A percentile compares a stretch with the other conserved stretches of the same genome.
Conservation (phyloP, 2,888 invertebrate genomes). For the Platynereis dumerilii region DNA sequence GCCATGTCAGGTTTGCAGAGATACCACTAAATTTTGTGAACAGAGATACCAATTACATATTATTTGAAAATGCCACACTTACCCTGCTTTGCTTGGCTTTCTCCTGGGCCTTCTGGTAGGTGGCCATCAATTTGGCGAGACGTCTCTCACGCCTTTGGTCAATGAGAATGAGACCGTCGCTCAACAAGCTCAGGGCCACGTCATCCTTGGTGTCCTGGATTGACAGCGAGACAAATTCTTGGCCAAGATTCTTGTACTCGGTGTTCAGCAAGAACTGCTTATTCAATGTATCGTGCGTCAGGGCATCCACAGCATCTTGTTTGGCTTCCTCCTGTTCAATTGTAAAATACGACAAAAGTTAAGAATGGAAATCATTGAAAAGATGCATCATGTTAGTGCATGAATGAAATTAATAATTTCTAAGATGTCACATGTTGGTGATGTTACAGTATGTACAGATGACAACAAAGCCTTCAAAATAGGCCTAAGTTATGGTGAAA, state of each 20-base stretch:
- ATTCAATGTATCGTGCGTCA: conserved; percentile 74
- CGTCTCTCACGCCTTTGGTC: conserved; percentile 81
- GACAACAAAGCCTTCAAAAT: no score
- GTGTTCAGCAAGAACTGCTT: conserved; percentile 79
- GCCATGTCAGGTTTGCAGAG: no score
- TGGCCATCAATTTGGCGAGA: conserved; percentile 75
- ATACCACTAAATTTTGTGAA: no score
- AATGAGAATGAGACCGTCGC: conserved; percentile 84
- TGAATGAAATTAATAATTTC: not conserved
- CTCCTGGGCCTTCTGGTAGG: conserved; percentile 86
- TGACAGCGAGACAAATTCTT: conserved; percentile 52
- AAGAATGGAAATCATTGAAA: not conserved
- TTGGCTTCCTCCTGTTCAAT: conserved; percentile 78
- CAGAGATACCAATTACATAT: not conserved
- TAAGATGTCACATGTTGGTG: no score
- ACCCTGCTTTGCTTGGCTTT: conserved; percentile 78
- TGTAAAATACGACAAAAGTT: conserved; percentile 30
- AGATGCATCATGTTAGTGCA: not conserved
- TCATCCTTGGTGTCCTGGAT: conserved; percentile 69
- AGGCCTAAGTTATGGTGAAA: no score
- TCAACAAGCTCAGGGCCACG: conserved; percentile 79
- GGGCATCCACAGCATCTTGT: conserved; percentile 75
- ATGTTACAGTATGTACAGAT: no score
- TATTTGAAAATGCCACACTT: conserved; percentile 35
- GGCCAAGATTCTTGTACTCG: conserved; percentile 74